Evolutionary conservation across 2,888 invertebrate genomes (phyloP).

Genomic region (Dynastes grantii): DNA sequence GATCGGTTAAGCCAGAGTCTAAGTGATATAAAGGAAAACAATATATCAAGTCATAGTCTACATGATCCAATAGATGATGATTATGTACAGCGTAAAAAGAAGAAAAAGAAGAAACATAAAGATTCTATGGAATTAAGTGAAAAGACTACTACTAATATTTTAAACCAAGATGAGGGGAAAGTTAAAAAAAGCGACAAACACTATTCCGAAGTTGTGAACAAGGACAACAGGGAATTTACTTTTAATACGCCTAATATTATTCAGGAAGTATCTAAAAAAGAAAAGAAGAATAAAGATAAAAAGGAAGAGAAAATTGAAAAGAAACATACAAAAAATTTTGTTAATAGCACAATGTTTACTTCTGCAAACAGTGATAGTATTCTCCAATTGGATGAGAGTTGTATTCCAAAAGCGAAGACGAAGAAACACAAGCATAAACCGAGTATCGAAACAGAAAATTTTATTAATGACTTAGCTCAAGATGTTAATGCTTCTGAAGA

Average conservation of each 20-base stretch:
- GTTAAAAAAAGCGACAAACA: constrained; percentile 8
- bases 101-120: constrained; percentile 17
- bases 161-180: background rate
- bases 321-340: constrained; percentile 16
- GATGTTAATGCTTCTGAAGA: constrained; percentile 25
- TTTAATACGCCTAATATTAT: background rate
- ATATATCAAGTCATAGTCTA: too few species aligned
- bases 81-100: background rate
- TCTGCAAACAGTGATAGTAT: background rate
- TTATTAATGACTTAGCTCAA: constrained; percentile 37
- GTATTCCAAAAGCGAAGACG: constrained; percentile 35
- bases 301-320: constrained; percentile 13
- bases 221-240: background rate
- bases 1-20: background rate
- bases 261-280: background rate
- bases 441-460: constrained; percentile 17
- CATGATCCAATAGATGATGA: constrained; percentile 1
- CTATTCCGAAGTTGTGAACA: background rate
- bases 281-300: constrained; percentile 6
- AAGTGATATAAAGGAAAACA: too few species aligned
- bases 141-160: background rate
- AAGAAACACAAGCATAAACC: constrained; percentile 14
- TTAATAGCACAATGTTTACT: constrained; percentile 46
- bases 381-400: constrained; percentile 38
- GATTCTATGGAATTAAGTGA: background rate